phyloP scores from a whole-genome alignment of 2,888 invertebrate species.

The Trissonchulus latispiculum region DNA sequence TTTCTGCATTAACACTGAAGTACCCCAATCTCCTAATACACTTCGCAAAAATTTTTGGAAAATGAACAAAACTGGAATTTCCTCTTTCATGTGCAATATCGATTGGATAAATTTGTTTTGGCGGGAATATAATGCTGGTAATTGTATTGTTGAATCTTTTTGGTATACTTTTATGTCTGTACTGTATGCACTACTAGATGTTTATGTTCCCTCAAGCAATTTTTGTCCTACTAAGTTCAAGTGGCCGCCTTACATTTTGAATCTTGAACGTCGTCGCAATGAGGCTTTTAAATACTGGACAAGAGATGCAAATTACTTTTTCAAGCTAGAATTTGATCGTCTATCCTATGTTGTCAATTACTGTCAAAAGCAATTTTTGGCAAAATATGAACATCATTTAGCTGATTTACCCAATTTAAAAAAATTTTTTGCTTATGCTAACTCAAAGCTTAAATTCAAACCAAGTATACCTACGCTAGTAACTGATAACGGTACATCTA shows the following conservation, averaged over 20 bases:
- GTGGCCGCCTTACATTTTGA: no score
- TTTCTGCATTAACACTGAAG: no score
- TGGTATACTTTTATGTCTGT: not conserved
- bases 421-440: not conserved
- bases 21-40: no score
- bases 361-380: not conserved
- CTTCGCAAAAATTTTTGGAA: not conserved
- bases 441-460: slow-evolving; percentile 6
- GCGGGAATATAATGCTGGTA: not conserved
- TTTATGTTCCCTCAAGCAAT: not conserved
- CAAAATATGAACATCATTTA: not conserved
- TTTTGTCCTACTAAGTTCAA: not conserved
- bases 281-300: not conserved
- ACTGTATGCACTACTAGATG: not conserved
- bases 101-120: slow-evolving; percentile 2
- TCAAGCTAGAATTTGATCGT: not conserved
- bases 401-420: not conserved
- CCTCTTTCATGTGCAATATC: not conserved
- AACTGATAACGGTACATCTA: no score
- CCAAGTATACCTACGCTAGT: no score
- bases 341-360: not conserved
- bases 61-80: not conserved
- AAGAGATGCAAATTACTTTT: not conserved
- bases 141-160: not conserved
- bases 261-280: not conserved